Evolutionary conservation across 2,888 invertebrate genomes (phyloP), one percentile per base, ranked within the genome.

Genomic region (Coleophora flavipennella): DNA sequence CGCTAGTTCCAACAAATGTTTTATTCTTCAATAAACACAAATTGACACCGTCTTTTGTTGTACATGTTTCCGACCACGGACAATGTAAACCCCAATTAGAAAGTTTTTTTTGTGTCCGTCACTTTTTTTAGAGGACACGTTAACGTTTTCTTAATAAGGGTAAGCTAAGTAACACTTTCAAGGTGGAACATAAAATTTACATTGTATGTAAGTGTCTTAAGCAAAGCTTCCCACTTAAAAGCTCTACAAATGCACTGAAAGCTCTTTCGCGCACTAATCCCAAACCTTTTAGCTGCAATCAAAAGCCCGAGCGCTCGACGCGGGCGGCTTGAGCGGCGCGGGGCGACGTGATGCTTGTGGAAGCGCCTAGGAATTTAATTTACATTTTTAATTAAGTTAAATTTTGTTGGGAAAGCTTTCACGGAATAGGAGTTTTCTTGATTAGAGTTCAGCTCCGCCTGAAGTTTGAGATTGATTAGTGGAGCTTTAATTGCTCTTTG

Each of bases 201-300:
- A 83, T 80, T 81, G 80, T 80, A 75, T 77, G 79, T 83, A 83
- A 81, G 84, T 83, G 71, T 84, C 81, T 84, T 81, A 79, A 83
- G 83, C 80, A 77, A 83, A 81, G 84, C 81, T 83, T 83, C 83
- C 84, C 84, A 84, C 81, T 84, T 84, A 83, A 84, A 84, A 84
- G 83, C 84, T 84, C 83, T 81, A 83, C 83, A 83, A 84, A 84
- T 84, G 84, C 84, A 84, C 81, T 81, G 84, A 84, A 84, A 84
- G 84, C 85, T 84, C 83, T 84, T 80, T 83, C 84, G 83, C 83
- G 81, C 80, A 83, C 83, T 84, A 84, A 80, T 81, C 80, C 79
- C 83, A 80, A 81, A 81, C 84, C 83, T 85, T 85, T 85, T 85
- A 85, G 85, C 84, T 84, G 85, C 84, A 85, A 84, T 84, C 84